Evolutionary conservation across 2,888 invertebrate genomes (phyloP).

Genomic region (Acheta domesticus): DNA sequence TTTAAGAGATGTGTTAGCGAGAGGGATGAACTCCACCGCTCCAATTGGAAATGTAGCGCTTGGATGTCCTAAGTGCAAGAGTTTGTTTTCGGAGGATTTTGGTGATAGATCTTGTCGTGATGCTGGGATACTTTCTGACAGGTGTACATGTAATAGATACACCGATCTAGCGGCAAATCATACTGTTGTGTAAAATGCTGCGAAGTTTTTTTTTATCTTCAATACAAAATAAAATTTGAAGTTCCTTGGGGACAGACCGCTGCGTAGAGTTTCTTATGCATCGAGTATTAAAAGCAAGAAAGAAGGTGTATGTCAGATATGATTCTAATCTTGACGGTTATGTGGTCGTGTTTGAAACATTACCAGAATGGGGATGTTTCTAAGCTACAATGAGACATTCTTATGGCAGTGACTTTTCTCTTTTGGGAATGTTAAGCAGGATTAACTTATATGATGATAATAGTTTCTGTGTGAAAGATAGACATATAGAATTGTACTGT

Average conservation of each 20-base stretch:
- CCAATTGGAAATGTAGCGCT: not conserved
- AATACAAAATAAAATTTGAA: slow-evolving; percentile 43
- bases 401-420: slow-evolving; percentile 43
- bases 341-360: slow-evolving; percentile 66
- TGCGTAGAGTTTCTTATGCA: slow-evolving; percentile 57
- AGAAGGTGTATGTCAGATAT: slow-evolving; percentile 45
- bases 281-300: slow-evolving; percentile 51
- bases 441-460: slow-evolving; percentile 54
- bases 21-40: slow-evolving; percentile 32
- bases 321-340: slow-evolving; percentile 49
- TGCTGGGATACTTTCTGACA: slow-evolving; percentile 65
- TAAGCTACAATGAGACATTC: slow-evolving; percentile 62
- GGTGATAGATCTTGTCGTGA: slow-evolving; percentile 64
- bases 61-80: slow-evolving; percentile 61
- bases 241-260: slow-evolving; percentile 34
- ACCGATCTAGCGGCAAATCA: slow-evolving; percentile 49
- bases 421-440: slow-evolving; percentile 59
- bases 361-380: slow-evolving; percentile 64
- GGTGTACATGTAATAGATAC: slow-evolving; percentile 72
- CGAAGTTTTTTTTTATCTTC: slow-evolving; percentile 51
- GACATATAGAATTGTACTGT: slow-evolving; percentile 57
- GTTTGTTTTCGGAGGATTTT: slow-evolving; percentile 58
- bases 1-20: slow-evolving; percentile 59
- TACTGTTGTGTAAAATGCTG: slow-evolving; percentile 53
- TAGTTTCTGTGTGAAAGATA: slow-evolving; percentile 54